Evolutionary conservation across 2,888 invertebrate species (phyloP).

Genomic region (Stenurella melanura): DNA sequence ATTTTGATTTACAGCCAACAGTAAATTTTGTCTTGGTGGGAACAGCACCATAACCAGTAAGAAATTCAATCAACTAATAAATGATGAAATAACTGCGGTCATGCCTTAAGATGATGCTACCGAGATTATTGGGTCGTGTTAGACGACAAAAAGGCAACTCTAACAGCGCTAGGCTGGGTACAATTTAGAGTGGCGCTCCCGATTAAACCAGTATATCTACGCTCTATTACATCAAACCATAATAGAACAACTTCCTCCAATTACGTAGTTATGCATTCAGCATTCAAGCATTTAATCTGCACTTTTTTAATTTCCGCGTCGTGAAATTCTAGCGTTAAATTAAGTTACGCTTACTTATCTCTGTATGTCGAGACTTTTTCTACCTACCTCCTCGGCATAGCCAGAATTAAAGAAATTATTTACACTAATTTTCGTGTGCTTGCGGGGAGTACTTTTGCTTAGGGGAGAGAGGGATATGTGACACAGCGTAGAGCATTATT

Average conservation of each 20-base stretch:
- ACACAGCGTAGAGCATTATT: background rate
- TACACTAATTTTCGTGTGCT: background rate
- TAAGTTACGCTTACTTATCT: conserved; percentile 8
- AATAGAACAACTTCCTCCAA: conserved; percentile 45
- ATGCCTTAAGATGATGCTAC: background rate
- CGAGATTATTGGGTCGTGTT: background rate
- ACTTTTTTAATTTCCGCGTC: conserved; percentile 2
- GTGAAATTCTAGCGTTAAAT: conserved; percentile 1
- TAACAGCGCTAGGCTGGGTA: background rate
- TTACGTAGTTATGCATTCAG: conserved; percentile 37
- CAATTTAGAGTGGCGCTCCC: conserved; percentile 38
- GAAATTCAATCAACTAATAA: too few relatives aligned
- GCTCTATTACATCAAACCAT: conserved; percentile 41
- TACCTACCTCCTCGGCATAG: background rate
- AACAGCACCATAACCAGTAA: too few relatives aligned
- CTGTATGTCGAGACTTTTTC: conserved; percentile 1
- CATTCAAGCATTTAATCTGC: conserved; percentile 33
- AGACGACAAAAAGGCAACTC: background rate
- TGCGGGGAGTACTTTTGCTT: too few relatives aligned
- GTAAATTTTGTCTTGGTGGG: too few relatives aligned
- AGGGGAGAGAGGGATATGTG: background rate
- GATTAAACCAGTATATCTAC: conserved; percentile 38
- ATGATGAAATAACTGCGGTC: background rate
- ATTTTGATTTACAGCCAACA: too few relatives aligned
- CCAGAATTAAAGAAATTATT: background rate